Percentiles rank a stretch among this genome's conserved stretches.
Evolutionary conservation across 2,113 vertebrate species (phyloP).

Genomic region (Phylloscopus whistleri): DNA sequence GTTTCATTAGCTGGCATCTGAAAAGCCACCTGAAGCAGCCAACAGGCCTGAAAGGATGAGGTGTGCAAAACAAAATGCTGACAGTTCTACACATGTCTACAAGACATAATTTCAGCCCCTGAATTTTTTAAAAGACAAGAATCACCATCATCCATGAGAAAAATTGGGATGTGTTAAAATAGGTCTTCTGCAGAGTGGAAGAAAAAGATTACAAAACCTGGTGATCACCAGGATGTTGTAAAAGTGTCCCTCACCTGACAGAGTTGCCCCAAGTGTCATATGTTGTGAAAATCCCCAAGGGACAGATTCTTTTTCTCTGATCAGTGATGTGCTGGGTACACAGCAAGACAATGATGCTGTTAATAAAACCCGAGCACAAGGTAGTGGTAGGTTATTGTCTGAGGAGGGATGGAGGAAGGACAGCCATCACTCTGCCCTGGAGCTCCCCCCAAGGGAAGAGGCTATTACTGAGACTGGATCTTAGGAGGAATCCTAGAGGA

Average conservation of each 20-base stretch:
- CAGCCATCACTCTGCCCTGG: not conserved
- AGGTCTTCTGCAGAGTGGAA: not conserved
- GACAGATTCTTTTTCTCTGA: not conserved
- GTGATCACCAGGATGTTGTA: not conserved
- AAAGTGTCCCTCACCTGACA: not conserved
- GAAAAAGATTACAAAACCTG: not conserved
- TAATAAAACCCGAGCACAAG: not conserved
- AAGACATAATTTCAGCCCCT: not conserved
- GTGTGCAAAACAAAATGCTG: not conserved
- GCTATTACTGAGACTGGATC: not conserved
- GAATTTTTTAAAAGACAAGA: not conserved
- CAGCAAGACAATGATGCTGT: not conserved
- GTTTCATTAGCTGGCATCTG: not conserved
- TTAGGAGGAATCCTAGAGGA: not conserved
- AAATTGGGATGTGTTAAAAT: not conserved
- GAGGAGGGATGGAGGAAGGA: not conserved
- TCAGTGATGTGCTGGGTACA: fast-evolving
- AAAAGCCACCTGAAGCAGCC: not conserved
- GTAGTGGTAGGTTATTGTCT: not conserved
- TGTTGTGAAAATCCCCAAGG: not conserved
- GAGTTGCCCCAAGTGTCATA: not conserved
- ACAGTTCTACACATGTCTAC: not conserved
- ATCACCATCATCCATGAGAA: not conserved
- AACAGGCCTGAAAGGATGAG: not conserved
- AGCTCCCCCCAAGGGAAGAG: not conserved